A percentile compares a stretch with the other conserved stretches of the same genome.
These are phyloP conservation scores for Thripadectes ignobilis DNA, from an alignment of 2,797 vertebrate species.

Conservation along the genomic window DNA sequence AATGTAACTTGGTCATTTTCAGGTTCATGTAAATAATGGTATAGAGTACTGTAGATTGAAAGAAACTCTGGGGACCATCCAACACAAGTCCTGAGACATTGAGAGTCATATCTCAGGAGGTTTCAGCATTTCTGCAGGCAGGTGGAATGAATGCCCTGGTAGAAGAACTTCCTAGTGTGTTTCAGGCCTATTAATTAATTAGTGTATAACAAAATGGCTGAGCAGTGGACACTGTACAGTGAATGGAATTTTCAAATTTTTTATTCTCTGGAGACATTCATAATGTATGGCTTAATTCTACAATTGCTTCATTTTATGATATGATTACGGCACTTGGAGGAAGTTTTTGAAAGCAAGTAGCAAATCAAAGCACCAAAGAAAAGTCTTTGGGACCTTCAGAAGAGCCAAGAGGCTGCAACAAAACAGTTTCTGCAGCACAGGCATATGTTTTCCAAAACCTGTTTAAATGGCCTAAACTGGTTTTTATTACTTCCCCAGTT, in stretches of 20 bases:
- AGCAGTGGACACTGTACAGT: neutral
- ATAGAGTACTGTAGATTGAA: neutral
- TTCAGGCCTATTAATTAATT: neutral
- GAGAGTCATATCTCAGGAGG: neutral
- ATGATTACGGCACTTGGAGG: neutral
- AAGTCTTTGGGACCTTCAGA: neutral
- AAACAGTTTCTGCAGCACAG: neutral
- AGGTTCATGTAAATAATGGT: neutral
- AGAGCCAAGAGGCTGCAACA: neutral
- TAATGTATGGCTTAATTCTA: neutral
- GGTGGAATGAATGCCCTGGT: neutral
- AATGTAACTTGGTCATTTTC: neutral
- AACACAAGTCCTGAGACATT: neutral
- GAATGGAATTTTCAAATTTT: neutral
- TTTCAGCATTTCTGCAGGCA: neutral
- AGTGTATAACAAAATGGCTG: neutral
- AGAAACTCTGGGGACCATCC: neutral
- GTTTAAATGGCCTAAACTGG: neutral
- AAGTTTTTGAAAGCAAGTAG: neutral
- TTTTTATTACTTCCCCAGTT: neutral
- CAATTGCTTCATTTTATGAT: neutral
- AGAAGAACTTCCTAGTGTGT: fast-evolving
- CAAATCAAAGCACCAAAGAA: neutral
- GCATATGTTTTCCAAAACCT: neutral
- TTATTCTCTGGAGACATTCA: neutral